phyloP scores from a whole-genome alignment of 1,140 invertebrate genomes.

The Watersipora subatra region DNA sequence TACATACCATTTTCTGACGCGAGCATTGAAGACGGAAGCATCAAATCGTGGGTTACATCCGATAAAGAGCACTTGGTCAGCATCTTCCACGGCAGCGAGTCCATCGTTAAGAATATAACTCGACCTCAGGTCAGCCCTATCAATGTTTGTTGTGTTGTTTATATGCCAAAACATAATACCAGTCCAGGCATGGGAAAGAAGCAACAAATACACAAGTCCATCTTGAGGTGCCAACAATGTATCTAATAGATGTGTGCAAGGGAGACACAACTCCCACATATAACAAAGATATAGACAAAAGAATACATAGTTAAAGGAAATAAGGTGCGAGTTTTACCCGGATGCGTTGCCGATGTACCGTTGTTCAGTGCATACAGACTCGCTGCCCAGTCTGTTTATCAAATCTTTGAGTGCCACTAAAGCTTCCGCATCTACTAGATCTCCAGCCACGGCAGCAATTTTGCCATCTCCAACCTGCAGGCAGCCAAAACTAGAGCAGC shows the following conservation, averaged over 20 bases:
- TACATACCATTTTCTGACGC: constrained; percentile 86
- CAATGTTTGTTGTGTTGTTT: no score
- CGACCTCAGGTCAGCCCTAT: constrained; percentile 64
- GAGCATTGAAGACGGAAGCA: constrained; percentile 89
- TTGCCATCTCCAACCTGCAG: constrained; percentile 34
- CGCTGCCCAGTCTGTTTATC: constrained; percentile 71
- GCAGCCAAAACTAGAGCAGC: background rate
- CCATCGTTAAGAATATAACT: constrained; percentile 81
- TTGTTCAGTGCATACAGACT: no score
- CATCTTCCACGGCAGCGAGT: constrained; percentile 77
- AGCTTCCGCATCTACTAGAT: constrained; percentile 76
- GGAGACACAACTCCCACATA: no score
- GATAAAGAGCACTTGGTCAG: constrained; percentile 80
- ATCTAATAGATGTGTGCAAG: no score
- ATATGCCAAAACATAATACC: no score
- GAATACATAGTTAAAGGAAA: no score
- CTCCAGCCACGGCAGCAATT: constrained; percentile 75
- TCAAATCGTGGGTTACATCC: constrained; percentile 95
- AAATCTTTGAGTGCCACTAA: constrained; percentile 88
- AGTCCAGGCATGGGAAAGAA: no score
- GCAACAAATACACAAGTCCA: no score
- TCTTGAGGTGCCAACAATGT: no score
- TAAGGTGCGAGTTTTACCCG: no score
- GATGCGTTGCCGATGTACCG: no score
- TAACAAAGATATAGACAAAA: no score